phyloP scores from a whole-genome alignment of 2,888 invertebrate species.

The Athripsodes cinereus region DNA sequence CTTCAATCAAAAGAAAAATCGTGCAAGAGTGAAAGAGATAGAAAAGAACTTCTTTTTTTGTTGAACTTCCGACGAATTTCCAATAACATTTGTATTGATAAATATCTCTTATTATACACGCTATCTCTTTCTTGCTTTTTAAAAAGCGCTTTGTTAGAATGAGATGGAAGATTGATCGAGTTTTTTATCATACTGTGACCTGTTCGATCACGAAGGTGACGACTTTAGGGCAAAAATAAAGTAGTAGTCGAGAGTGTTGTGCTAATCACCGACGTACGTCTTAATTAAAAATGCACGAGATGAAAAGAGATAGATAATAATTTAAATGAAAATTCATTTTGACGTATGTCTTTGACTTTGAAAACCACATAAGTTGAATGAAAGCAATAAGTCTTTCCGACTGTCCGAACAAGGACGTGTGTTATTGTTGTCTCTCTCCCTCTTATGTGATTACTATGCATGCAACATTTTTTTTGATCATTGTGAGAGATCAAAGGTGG shows the following conservation, averaged over 20 bases:
- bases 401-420: slow-evolving; percentile 20
- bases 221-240: slow-evolving; percentile 18
- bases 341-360: slow-evolving; percentile 4
- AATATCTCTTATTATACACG: not conserved
- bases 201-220: slow-evolving; percentile 17
- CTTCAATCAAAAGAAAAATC: not conserved
- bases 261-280: slow-evolving; percentile 5
- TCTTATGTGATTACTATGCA: too few species aligned
- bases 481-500: not conserved
- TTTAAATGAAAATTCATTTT: not conserved
- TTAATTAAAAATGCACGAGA: not conserved
- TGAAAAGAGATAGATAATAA: slow-evolving; percentile 1
- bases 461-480: not conserved
- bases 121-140: not conserved
- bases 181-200: not conserved
- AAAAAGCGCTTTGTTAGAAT: not conserved
- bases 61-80: slow-evolving; percentile 1
- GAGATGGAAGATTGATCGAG: not conserved
- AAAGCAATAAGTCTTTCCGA: slow-evolving; percentile 19
- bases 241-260: slow-evolving; percentile 11
- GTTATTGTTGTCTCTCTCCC: not conserved
- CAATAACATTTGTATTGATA: not conserved
- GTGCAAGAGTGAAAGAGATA: not conserved
- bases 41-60: not conserved
- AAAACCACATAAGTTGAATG: slow-evolving; percentile 11